Evolutionary conservation across 1,140 invertebrate species (phyloP), one percentile per base, ranked within the genome.

Genomic region (Pogonomyrmex barbatus): DNA sequence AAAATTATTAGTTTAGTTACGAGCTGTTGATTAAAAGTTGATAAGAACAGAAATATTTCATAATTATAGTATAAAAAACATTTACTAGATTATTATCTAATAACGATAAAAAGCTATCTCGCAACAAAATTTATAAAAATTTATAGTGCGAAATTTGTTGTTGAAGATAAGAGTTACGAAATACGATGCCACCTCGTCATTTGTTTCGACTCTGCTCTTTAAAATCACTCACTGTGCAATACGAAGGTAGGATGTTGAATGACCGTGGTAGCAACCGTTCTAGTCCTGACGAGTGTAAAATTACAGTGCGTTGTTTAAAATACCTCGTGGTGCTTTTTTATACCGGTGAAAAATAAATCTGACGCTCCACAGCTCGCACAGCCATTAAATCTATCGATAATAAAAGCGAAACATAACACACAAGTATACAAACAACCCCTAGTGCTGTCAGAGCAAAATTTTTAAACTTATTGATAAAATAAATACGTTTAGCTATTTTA

Each of bases 251-350:
- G 9, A 60, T 81, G 45, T 81, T n/a, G 45, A 79, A 68, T 67
- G 30, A 79, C 63, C n/a, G 60, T 3, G 56, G 10, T 24, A 33
- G 33, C 17, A 60, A 58, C 65, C 52, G 45, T 8, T 62, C 24
- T 10, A 79, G n/a, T 81, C 1, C 24, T 42, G 63, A 70, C 63
- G 36, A 82, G 56, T 86, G 65, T 86, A 67, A 86, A 86, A 86
- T 86, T 86, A 68, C 84, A 86, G 30, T 12, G n/a, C 14, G 42
- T 58, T 54, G 52, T 78, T 86, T 81, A 81, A 79, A 86, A 81
- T 68, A 12, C 42, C 10, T 50, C 6, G 24, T 14, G 50, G 42
- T 36, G 1, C 30, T 30, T 62, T 77, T 63, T 12, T 45, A 52
- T 52, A 63, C 30, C 24, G 14, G 45, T 62, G 39, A 65, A 77